Conservation (phyloP, 2,113 vertebrate species). For the human (Homo sapiens) region GRCh38 chr4:37295001-37295500, state of each 20-base stretch:
- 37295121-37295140: no score
- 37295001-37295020: no score
- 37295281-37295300: neutral
- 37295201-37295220: no score
- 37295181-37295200: no score
- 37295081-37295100: no score
- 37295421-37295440: neutral
- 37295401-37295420: neutral
- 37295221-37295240: neutral
- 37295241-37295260: neutral
- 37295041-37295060: no score
- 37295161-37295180: no score
- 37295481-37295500: neutral
- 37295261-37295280: neutral
- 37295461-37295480: neutral
- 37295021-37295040: no score
- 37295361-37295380: neutral
- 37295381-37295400: neutral
- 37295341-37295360: neutral
- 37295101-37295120: no score
- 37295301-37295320: neutral
- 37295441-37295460: neutral
- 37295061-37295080: no score
- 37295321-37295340: neutral
- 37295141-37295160: no score